Percentiles rank a stretch among this genome's conserved stretches.
Conservation (phyloP, 2,113 vertebrate genomes). For the Lasiurus borealis region DNA sequence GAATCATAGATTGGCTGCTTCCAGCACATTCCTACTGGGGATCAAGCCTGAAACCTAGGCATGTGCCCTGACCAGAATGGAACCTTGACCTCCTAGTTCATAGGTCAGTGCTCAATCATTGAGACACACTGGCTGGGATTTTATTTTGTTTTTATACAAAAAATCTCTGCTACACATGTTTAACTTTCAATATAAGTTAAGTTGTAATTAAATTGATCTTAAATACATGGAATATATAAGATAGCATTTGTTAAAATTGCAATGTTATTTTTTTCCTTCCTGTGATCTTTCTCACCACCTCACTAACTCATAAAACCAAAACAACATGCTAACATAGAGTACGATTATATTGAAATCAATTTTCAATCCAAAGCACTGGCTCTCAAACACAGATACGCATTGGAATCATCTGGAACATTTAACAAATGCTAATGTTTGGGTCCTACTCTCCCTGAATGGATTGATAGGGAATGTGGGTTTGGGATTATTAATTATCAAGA, state of each 20-base stretch:
- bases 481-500: neutral
- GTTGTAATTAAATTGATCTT: constrained; percentile 7
- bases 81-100: too few relatives aligned
- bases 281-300: neutral
- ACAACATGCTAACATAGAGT: neutral
- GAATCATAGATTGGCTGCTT: too few relatives aligned
- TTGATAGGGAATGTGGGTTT: neutral
- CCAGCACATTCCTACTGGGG: too few relatives aligned
- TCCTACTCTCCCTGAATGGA: neutral
- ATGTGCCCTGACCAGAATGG: too few relatives aligned
- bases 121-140: neutral
- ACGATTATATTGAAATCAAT: neutral
- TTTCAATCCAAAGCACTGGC: neutral
- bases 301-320: neutral
- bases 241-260: neutral
- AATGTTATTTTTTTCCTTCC: neutral
- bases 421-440: neutral
- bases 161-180: neutral
- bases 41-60: too few relatives aligned
- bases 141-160: neutral
- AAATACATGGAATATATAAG: neutral
- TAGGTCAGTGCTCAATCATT: too few relatives aligned
- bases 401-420: neutral
- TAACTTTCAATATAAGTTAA: neutral
- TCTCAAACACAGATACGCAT: neutral